Base-by-base conservation (phyloP, 2,888 invertebrate genomes). In the Leptopterna dolabrata region DNA sequence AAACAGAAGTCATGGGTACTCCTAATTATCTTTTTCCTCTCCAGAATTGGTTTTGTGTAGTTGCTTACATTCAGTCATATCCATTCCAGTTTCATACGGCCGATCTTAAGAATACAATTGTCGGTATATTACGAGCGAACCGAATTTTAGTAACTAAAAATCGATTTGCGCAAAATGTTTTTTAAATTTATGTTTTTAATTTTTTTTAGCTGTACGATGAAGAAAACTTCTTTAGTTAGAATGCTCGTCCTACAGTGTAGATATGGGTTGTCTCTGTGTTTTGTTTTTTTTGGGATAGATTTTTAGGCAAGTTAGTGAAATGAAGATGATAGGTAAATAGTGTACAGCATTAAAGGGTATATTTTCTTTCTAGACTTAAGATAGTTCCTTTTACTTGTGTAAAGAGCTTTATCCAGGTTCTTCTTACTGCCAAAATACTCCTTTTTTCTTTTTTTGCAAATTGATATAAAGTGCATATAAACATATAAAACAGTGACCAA, bases 381-480 rank as follows among this genome's bases (percentile, higher is more conserved):
- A 81, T 81, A 81, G 81, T 81, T 81, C 81, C 81, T 81, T 83
- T 71, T 83, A 19, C 29, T 70, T 29, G 24, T 83, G 11, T 83
- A 83, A 71, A 81, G 63, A 83, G 83, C 83, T 83, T 83, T 70
- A 83, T 83, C 70, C 71, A 36, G 43, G 83, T 36, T 45, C 55
- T 63, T 63, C 71, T n/a, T 83, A 70, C 83, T 83, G 83, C 83
- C 83, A 83, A 83, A 83, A 83, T 83, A 83, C 71, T 81, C 81
- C 63, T 81, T 16, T 14, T 45, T 29, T 76, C 27, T 55, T 45
- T 45, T 51, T n/a, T 24, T 51, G 80, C 14, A 76, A 76, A 14
- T n/a, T n/a, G n/a, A n/a, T n/a, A n/a, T n/a, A n/a, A n/a, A n/a
- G n/a, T 19, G 13, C 45, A 45, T 14, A 14, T 16, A 11, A 45